Conservation (phyloP, 2,888 invertebrate species). For the Poecilobothrus nobilitatus region DNA sequence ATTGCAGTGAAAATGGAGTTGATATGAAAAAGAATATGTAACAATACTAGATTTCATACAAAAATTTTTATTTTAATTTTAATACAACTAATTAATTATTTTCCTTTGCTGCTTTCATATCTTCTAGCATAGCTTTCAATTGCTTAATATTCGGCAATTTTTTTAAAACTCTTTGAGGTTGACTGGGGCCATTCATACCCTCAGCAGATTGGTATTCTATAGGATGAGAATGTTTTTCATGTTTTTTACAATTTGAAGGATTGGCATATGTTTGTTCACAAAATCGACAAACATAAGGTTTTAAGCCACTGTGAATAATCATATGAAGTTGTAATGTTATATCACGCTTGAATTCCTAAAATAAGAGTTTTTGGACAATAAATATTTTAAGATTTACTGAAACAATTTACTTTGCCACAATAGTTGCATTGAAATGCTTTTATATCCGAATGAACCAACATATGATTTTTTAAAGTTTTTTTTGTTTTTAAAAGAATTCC, state of each 20-base stretch:
- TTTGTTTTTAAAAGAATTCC: conserved; percentile 33
- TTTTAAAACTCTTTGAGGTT: neutral
- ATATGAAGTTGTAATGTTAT: conserved; percentile 31
- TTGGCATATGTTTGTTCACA: conserved; percentile 42
- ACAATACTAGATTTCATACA: no score
- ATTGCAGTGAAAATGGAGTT: no score
- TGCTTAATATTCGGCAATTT: neutral
- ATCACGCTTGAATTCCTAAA: neutral
- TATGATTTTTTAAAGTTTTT: conserved; percentile 35
- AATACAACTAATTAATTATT: neutral
- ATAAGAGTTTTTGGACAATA: conserved; percentile 17
- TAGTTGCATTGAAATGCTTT: neutral
- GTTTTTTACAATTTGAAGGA: conserved; percentile 43
- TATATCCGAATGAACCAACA: neutral
- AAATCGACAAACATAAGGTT: conserved; percentile 42
- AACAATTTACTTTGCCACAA: neutral
- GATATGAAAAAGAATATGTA: no score
- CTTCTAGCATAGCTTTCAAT: neutral
- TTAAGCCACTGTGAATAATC: conserved; percentile 40
- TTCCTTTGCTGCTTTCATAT: conserved; percentile 3
- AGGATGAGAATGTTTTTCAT: conserved; percentile 42
- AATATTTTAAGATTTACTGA: conserved; percentile 20
- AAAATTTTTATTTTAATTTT: no score
- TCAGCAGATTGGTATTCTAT: conserved; percentile 33
- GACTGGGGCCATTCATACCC: conserved; percentile 33